Evolutionary conservation across 2,113 vertebrate genomes (phyloP).

Genomic region (Cygnus buccinator): DNA sequence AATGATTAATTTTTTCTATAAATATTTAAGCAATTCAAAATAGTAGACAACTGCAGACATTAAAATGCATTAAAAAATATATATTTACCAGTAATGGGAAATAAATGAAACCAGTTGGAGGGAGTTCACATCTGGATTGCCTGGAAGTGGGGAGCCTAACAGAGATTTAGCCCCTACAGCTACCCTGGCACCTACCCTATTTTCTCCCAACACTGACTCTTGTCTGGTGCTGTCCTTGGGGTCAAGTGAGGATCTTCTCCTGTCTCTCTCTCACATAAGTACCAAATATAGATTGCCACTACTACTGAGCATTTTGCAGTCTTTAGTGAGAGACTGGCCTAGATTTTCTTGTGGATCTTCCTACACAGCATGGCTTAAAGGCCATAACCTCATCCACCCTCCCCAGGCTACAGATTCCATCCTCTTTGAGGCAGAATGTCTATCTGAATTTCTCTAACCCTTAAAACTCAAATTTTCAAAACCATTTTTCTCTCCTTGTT

Average conservation of each 20-base stretch:
- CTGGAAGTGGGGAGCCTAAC: neutral
- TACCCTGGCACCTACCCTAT: accelerated
- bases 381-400: constrained; percentile 20
- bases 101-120: neutral
- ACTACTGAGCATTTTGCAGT: neutral
- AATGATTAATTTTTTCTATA: neutral
- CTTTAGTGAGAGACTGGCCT: constrained; percentile 15
- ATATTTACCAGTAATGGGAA: neutral
- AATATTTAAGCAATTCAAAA: neutral
- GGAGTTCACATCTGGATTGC: neutral
- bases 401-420: neutral
- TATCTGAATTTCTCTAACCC: neutral
- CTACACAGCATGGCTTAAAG: constrained; percentile 26
- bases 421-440: neutral
- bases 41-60: neutral
- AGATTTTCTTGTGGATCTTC: constrained; percentile 34
- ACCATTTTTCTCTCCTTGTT: neutral
- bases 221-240: neutral
- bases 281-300: neutral
- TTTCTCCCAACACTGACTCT: neutral
- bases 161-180: neutral
- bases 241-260: neutral
- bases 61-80: neutral
- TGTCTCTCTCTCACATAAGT: neutral
- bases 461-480: neutral